These are phyloP conservation scores for Ptilonorhynchus violaceus DNA, from an alignment of 2,113 vertebrate genomes.

Conservation along the genomic window DNA sequence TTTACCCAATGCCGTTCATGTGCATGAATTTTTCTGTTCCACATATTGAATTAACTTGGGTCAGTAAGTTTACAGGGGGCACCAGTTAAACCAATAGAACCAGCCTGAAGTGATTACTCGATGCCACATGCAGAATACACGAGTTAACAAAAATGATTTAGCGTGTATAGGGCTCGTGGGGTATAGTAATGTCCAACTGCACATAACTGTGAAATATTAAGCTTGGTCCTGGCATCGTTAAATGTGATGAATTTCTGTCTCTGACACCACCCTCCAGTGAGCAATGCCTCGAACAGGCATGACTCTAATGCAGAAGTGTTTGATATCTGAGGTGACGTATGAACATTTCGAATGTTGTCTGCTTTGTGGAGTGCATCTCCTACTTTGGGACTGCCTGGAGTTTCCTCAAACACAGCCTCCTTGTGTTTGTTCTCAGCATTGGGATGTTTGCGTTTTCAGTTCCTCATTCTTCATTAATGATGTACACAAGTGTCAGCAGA, in stretches of 20 bases:
- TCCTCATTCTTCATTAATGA: not conserved
- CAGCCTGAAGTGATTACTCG: not conserved
- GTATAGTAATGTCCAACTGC: not conserved
- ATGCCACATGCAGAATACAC: not conserved
- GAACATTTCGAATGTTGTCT: not conserved
- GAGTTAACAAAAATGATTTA: conserved; percentile 30
- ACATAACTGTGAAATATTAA: conserved; percentile 34
- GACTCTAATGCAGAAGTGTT: not conserved
- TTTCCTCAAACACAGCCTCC: not conserved
- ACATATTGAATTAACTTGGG: not conserved
- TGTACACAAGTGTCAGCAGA: not conserved
- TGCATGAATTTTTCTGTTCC: not conserved
- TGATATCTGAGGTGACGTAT: not conserved
- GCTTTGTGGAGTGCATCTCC: not conserved
- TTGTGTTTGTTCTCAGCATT: not conserved
- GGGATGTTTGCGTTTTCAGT: not conserved
- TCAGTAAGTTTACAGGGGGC: not conserved
- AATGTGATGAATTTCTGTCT: conserved; percentile 5
- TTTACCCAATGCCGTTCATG: not conserved
- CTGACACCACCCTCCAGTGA: not conserved
- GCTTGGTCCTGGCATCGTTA: not conserved
- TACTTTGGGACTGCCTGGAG: not conserved
- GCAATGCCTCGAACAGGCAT: not conserved
- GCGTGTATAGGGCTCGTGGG: not conserved
- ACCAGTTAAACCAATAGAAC: not conserved